Conservation (phyloP, 2,113 vertebrate species). For the Condylura cristata region DNA sequence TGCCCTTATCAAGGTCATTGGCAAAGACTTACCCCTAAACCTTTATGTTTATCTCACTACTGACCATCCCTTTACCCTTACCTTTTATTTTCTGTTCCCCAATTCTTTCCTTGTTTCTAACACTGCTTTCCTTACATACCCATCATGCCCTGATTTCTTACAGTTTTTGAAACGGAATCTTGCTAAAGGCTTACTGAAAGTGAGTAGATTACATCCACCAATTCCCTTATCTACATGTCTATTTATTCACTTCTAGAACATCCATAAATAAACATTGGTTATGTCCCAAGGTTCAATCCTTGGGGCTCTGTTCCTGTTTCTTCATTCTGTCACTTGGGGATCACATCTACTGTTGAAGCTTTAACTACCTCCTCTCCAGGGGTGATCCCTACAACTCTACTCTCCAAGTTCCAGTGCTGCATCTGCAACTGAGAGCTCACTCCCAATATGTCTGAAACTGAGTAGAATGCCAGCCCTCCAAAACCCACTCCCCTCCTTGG, state of each 20-base stretch:
- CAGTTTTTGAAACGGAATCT: constrained; percentile 72
- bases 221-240: constrained; percentile 75
- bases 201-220: constrained; percentile 74
- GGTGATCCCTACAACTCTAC: background rate
- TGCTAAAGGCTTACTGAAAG: constrained; percentile 77
- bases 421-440: background rate
- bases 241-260: constrained; percentile 75
- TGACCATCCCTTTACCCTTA: constrained; percentile 6
- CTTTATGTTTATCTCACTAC: background rate
- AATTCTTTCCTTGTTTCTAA: constrained; percentile 25
- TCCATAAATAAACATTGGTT: constrained; percentile 78
- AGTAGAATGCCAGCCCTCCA: background rate
- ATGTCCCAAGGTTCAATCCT: constrained; percentile 61
- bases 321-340: constrained; percentile 59
- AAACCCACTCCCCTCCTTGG: background rate
- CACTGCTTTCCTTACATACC: background rate
- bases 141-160: constrained; percentile 67
- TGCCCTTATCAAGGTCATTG: background rate
- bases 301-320: constrained; percentile 65
- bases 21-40: background rate
- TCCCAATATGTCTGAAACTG: background rate
- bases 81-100: constrained; percentile 39
- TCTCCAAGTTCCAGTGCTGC: background rate
- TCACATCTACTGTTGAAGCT: constrained; percentile 7
- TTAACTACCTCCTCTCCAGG: constrained; percentile 41